These are phyloP conservation scores for Coelinius sp. DNA, from an alignment of 2,888 invertebrate genomes.

Conservation along the genomic window DNA sequence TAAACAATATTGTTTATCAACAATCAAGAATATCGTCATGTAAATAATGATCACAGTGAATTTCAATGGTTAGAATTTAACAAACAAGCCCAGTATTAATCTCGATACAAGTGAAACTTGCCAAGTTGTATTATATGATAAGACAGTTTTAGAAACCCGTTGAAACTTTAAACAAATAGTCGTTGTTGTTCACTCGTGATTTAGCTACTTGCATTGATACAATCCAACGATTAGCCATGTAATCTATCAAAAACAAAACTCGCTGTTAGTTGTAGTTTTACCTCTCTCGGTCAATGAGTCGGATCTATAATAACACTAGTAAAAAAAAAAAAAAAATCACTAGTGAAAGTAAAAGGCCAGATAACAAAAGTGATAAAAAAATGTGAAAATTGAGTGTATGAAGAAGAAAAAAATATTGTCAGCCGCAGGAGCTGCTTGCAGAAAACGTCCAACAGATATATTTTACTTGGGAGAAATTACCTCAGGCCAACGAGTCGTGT, in stretches of 20 bases:
- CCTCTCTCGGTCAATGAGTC: slow-evolving; percentile 10
- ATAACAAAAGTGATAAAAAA: background rate
- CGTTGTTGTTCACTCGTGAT: slow-evolving; percentile 17
- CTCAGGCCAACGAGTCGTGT: slow-evolving; percentile 28
- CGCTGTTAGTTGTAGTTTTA: slow-evolving; percentile 13
- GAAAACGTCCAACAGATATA: slow-evolving; percentile 22
- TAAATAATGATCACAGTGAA: background rate
- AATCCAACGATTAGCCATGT: slow-evolving; percentile 33
- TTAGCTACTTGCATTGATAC: slow-evolving; percentile 28
- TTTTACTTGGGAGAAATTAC: slow-evolving; percentile 32
- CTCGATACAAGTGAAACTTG: slow-evolving; percentile 15
- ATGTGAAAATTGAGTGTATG: slow-evolving; percentile 17
- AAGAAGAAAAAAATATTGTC: slow-evolving; percentile 16
- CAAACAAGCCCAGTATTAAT: background rate
- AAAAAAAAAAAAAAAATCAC: slow-evolving; percentile 19
- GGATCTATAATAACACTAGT: slow-evolving; percentile 5
- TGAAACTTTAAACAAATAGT: slow-evolving; percentile 30
- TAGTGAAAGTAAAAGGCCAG: slow-evolving; percentile 37
- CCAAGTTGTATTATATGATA: slow-evolving; percentile 19
- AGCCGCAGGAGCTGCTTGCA: slow-evolving; percentile 29
- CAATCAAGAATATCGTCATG: background rate
- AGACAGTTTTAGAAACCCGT: slow-evolving; percentile 18
- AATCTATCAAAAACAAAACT: slow-evolving; percentile 31
- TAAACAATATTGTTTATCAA: background rate
- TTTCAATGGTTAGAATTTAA: background rate